phyloP scores from a whole-genome alignment of 2,797 vertebrate species.

The Cynodonichthys magdalenae region DNA sequence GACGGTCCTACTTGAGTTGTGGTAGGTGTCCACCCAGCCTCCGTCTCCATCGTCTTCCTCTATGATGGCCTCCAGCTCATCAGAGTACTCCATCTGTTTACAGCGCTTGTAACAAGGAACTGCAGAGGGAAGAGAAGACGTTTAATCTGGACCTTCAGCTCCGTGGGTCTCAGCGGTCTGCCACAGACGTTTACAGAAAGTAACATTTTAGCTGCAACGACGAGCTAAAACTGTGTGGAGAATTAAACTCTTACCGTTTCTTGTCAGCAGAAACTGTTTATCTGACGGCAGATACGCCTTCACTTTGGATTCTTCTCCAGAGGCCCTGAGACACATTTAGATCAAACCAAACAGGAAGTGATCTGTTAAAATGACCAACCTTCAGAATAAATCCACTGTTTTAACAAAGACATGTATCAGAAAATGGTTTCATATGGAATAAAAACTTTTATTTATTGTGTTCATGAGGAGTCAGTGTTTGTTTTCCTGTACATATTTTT shows the following conservation, averaged over 20 bases:
- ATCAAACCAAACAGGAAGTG: too few species aligned
- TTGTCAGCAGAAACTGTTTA: constrained; percentile 97
- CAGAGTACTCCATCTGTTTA: constrained; percentile 99
- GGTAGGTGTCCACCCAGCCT: constrained; percentile 98
- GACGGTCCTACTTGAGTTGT: constrained; percentile 87
- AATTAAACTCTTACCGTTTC: constrained; percentile 87
- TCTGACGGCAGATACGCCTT: constrained; percentile 93
- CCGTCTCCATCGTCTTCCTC: constrained; percentile 99
- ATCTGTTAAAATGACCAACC: too few species aligned
- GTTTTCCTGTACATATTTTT: too few species aligned
- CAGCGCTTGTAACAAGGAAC: constrained; percentile 98
- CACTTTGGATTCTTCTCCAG: constrained; percentile 94
- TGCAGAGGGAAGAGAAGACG: constrained; percentile 40
- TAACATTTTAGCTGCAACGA: too few species aligned
- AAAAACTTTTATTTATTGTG: too few species aligned
- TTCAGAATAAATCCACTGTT: too few species aligned
- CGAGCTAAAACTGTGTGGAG: too few species aligned
- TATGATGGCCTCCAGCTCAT: constrained; percentile 98
- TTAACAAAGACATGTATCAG: too few species aligned
- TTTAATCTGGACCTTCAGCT: background rate
- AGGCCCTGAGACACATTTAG: constrained; percentile 81
- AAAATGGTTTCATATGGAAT: too few species aligned
- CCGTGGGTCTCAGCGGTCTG: too few species aligned
- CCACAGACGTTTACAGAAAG: background rate
- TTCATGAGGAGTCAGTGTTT: too few species aligned